phyloP scores from a whole-genome alignment of 2,113 vertebrate genomes.

The Circaetus gallicus region DNA sequence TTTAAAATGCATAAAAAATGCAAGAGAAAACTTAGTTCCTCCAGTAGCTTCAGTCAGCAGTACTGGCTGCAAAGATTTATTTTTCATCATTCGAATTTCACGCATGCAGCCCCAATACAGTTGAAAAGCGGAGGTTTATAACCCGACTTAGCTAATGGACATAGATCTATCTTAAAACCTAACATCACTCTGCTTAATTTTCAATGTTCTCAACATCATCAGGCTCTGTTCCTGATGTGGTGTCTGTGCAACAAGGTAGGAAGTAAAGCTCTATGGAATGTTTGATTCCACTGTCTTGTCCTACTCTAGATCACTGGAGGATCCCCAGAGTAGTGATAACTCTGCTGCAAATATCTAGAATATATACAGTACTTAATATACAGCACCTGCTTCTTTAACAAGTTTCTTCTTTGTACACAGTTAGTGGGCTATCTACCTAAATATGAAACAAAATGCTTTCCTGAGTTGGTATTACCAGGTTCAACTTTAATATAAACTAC shows the following conservation, averaged over 20 bases:
- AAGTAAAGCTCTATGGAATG: background rate
- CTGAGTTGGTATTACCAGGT: background rate
- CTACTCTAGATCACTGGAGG: too few relatives aligned
- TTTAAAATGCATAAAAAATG: background rate
- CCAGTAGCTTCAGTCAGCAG: background rate
- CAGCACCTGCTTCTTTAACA: background rate
- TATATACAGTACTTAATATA: background rate
- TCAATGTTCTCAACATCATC: background rate
- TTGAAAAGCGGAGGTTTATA: background rate
- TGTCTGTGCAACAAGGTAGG: background rate
- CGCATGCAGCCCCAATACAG: background rate
- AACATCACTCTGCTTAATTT: background rate
- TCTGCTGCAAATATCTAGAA: background rate
- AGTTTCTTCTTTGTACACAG: background rate
- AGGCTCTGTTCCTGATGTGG: background rate
- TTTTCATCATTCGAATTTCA: background rate
- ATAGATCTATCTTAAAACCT: background rate
- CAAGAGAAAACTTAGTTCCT: background rate
- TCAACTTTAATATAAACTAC: background rate
- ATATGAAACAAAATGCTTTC: background rate
- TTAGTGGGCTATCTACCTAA: background rate
- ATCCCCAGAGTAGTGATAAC: background rate
- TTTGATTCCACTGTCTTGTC: too few relatives aligned
- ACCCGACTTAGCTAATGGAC: background rate
- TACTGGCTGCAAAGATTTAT: background rate